A percentile compares a stretch with the other conserved stretches of the same genome.
These are phyloP conservation scores for Sula dactylatra DNA, from an alignment of 2,113 vertebrate genomes.

Conservation along the genomic window DNA sequence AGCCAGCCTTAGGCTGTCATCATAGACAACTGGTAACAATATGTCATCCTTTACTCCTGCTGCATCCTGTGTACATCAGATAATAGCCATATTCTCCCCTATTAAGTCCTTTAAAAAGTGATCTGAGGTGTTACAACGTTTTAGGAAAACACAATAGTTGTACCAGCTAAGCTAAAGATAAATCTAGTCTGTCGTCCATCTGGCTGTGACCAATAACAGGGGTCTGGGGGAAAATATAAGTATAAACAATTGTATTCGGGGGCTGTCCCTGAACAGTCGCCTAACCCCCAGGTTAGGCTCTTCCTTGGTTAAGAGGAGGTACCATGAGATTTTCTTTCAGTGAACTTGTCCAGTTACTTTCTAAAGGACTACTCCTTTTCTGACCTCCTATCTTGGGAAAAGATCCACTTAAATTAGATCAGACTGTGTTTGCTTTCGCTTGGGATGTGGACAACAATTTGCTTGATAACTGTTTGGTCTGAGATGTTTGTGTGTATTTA, in stretches of 20 bases:
- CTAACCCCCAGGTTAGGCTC: not conserved
- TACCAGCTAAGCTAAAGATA: not conserved
- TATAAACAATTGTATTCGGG: not conserved
- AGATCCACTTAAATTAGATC: not conserved
- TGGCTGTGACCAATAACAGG: not conserved
- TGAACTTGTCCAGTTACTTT: not conserved
- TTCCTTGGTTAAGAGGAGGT: not conserved
- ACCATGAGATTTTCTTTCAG: not conserved
- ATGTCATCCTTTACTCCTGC: not conserved
- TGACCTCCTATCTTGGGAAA: not conserved
- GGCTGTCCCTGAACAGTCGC: not conserved
- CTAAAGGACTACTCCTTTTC: not conserved
- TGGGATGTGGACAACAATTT: not conserved
- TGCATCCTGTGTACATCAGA: not conserved
- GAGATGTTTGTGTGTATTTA: not conserved
- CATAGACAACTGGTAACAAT: not conserved
- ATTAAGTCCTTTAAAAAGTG: not conserved
- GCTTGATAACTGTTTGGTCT: not conserved
- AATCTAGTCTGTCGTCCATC: not conserved
- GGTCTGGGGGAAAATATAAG: not conserved
- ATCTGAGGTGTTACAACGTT: not conserved
- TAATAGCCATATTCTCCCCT: not conserved
- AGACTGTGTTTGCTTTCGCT: not conserved
- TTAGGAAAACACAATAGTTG: not conserved
- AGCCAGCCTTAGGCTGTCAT: not conserved